phyloP scores from a whole-genome alignment of 1,140 invertebrate species.

The Helicorthomorpha holstii region DNA sequence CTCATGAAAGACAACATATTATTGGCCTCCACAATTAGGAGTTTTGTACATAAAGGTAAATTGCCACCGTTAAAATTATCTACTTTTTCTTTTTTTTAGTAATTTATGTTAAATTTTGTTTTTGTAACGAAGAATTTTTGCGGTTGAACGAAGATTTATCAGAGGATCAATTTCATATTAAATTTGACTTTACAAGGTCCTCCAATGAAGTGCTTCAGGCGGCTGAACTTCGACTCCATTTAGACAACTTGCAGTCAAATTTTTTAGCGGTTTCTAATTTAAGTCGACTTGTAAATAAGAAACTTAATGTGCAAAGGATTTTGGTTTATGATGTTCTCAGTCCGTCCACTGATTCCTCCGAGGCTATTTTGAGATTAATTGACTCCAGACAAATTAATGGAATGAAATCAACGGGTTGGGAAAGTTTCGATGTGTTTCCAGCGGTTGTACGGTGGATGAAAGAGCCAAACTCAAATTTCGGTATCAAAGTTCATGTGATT shows the following conservation, averaged over 20 bases:
- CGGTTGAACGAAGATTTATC: too few species aligned
- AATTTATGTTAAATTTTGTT: too few species aligned
- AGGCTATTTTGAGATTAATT: slow-evolving; percentile 45
- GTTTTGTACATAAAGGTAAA: slow-evolving; percentile 61
- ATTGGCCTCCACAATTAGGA: too few species aligned
- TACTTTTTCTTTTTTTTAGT: too few species aligned
- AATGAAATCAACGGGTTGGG: slow-evolving; percentile 26
- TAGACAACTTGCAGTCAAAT: too few species aligned
- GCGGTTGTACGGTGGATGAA: slow-evolving; percentile 67
- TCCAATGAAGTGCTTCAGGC: slow-evolving; percentile 54
- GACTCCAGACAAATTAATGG: too few species aligned
- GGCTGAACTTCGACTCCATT: slow-evolving; percentile 56
- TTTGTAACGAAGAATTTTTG: too few species aligned
- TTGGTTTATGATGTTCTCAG: slow-evolving; percentile 68
- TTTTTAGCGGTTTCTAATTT: too few species aligned
- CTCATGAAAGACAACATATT: slow-evolving; percentile 17
- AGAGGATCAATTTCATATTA: too few species aligned
- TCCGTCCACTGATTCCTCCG: slow-evolving; percentile 28
- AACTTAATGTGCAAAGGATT: too few species aligned
- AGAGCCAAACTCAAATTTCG: slow-evolving; percentile 53
- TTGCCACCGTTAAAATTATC: neutral
- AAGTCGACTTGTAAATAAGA: too few species aligned
- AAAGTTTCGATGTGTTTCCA: slow-evolving; percentile 66
- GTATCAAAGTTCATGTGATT: slow-evolving; percentile 55
- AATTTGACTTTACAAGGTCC: too few species aligned